Evolutionary conservation across 1,140 invertebrate species (phyloP).

Genomic region (Ostrea denselamellosa): DNA sequence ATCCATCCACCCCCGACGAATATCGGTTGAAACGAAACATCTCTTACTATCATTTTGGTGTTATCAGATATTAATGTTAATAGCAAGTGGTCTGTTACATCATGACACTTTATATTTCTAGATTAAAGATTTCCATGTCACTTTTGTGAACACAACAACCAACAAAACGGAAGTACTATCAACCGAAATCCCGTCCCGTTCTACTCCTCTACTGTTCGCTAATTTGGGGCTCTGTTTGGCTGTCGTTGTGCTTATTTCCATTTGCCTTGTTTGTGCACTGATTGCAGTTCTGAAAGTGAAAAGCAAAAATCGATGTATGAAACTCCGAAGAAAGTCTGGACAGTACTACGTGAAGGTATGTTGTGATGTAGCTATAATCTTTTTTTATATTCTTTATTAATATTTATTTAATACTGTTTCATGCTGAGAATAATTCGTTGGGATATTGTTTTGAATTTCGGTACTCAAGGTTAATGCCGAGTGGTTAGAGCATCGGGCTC

Average conservation of each 20-base stretch:
- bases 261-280: background rate
- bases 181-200: background rate
- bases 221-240: background rate
- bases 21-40: too few species aligned
- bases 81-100: too few species aligned
- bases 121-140: conserved; percentile 4
- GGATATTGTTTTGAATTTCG: too few species aligned
- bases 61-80: too few species aligned
- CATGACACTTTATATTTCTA: background rate
- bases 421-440: too few species aligned
- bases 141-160: background rate
- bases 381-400: too few species aligned
- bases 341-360: conserved; percentile 11
- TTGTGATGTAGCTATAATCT: background rate
- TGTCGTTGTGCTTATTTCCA: background rate
- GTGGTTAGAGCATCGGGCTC: too few species aligned
- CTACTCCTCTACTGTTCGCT: background rate
- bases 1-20: too few species aligned
- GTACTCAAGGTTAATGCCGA: too few species aligned
- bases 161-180: background rate
- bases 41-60: too few species aligned
- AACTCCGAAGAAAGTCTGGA: background rate
- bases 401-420: too few species aligned
- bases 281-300: background rate
- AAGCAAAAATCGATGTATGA: conserved; percentile 23